Evolutionary conservation across 30 jellyfish, hydroid and myxozoan genomes (phyloP).

Genomic region (Phacellophora camtschatica): DNA sequence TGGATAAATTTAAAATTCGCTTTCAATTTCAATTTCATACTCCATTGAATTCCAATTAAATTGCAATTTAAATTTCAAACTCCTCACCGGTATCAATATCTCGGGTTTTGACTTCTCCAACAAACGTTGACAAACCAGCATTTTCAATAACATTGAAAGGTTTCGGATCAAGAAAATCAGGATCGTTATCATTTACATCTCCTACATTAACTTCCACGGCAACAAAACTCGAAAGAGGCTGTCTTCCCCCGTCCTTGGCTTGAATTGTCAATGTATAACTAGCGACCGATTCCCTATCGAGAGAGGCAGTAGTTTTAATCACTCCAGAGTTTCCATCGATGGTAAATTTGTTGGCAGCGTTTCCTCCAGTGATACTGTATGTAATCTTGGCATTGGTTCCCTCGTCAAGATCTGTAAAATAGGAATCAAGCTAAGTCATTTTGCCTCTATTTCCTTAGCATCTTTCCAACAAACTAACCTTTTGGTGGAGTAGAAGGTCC

Average conservation of each 20-base stretch:
- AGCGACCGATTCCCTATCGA: constrained; percentile 54
- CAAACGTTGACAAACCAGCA: constrained; percentile 15
- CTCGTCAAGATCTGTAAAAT: constrained; percentile 44
- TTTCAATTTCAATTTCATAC: too few species aligned
- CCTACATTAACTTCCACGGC: constrained; percentile 32
- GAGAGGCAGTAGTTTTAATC: background rate
- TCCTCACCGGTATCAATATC: constrained; percentile 56
- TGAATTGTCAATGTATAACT: constrained; percentile 4
- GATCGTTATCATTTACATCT: constrained; percentile 64
- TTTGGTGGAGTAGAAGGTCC: too few species aligned
- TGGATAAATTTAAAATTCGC: too few species aligned
- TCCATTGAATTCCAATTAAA: too few species aligned
- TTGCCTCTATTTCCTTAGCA: too few species aligned
- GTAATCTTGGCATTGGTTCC: constrained; percentile 62
- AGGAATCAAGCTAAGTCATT: too few species aligned
- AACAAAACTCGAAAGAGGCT: background rate
- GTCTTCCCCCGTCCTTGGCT: constrained; percentile 67
- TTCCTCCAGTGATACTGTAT: constrained; percentile 40
- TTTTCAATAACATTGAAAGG: constrained; percentile 49
- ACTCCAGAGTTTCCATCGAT: constrained; percentile 51
- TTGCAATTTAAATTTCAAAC: background rate
- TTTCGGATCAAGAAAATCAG: constrained; percentile 30
- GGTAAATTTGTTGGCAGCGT: background rate
- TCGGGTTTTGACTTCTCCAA: constrained; percentile 17
- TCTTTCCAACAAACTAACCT: too few species aligned